Percentiles rank a stretch among this genome's conserved stretches.
Conservation (phyloP, 2,797 vertebrate genomes). For the Sebastiscus albofasciatus region DNA sequence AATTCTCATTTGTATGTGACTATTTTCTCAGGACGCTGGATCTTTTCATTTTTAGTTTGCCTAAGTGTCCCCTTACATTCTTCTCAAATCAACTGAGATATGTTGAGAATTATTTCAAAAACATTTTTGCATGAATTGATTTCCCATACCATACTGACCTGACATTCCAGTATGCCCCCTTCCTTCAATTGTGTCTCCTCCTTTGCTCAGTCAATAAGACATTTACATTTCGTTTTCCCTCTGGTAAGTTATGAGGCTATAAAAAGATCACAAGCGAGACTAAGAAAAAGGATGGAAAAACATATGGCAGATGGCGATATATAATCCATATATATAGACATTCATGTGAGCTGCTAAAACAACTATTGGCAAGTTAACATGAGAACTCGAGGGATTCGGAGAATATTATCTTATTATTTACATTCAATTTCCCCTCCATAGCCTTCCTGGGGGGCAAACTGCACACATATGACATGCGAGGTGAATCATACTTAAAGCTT, state of each 20-base stretch:
- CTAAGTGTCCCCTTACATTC: background rate
- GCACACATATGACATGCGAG: background rate
- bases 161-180: background rate
- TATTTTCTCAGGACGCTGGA: background rate
- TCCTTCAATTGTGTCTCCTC: background rate
- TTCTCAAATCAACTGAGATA: background rate
- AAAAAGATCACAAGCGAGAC: background rate
- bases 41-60: background rate
- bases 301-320: background rate
- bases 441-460: background rate
- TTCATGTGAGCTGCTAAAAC: background rate
- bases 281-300: background rate
- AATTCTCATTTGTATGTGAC: background rate
- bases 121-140: background rate
- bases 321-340: background rate
- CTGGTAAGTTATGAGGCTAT: background rate
- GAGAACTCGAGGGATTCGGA: background rate
- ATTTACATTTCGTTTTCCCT: background rate
- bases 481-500: conserved; percentile 1
- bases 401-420: background rate
- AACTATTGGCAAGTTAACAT: background rate
- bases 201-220: background rate
- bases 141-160: background rate
- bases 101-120: background rate
- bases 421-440: background rate